Evolutionary conservation across 2,797 vertebrate genomes (phyloP), one percentile per base, ranked within the genome.

Genomic region (Luscinia luscinia): DNA sequence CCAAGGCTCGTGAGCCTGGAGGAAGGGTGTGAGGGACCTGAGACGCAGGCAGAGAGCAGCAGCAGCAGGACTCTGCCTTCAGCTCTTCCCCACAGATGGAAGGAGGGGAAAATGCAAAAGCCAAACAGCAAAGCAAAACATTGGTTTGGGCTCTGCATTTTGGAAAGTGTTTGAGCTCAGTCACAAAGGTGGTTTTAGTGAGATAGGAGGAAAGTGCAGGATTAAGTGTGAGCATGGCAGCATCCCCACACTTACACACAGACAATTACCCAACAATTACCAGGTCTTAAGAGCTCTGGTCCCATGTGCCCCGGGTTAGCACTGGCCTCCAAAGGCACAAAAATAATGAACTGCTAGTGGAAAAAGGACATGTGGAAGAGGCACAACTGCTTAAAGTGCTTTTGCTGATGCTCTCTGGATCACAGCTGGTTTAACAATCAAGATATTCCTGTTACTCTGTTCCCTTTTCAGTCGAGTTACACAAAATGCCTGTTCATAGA

Each of bases 351-450:
- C 80, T 73, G 84, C 34, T 88, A 87, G 80, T 87, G 93, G 90
- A 69, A 84, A 93, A 93, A 90, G 41, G 70, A 84, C n/a, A 76
- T 17, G 9, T 58, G 69, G 92, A 92, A 54, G 85, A 91, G 63
- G 64, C 63, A 74, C 61, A 75, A 82, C 89, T 45, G 62, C 80
- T 73, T 69, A 28, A 91, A 90, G 91, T 67, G 91, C 84, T 96
- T 94, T 93, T 57, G 73, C 86, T 4, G 67, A 76, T 75, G 84
- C n/a, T 93, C 69, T 81, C 79, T 43, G 61, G 40, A n/a, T 40
- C 72, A 54, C 92, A 84, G 95, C 89, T 95, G 91, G 66, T 90
- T 90, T 94, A 87, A 74, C 67, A 57, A 96, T 93, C 59, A 82
- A 24, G 80, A 77, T 15, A 36, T 43, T 69, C 2, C 0, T 11